Evolutionary conservation across 2,797 vertebrate genomes (phyloP).

Genomic region (Mico argentatus): DNA sequence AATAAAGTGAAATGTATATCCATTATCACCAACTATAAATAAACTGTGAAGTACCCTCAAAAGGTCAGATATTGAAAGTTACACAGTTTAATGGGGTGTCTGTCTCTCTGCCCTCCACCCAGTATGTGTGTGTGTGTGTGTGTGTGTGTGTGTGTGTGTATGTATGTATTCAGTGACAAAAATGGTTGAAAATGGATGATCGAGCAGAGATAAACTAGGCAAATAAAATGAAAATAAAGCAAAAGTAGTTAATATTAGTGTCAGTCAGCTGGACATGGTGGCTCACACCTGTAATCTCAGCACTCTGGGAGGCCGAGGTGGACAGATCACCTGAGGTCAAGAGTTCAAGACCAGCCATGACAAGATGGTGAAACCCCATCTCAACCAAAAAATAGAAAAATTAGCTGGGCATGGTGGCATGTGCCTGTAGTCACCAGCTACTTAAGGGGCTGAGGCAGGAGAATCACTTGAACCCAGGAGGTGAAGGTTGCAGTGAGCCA

Average conservation of each 20-base stretch:
- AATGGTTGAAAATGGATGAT: neutral
- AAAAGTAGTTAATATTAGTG: neutral
- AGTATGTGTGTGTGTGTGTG: too few species aligned
- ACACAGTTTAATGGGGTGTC: neutral
- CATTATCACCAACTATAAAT: neutral
- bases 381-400: neutral
- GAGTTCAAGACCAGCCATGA: neutral
- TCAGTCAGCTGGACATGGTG: rapidly evolving
- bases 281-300: neutral
- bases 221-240: neutral
- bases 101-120: neutral
- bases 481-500: neutral
- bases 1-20: neutral
- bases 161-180: neutral
- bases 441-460: neutral
- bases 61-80: neutral
- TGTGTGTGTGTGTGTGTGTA: neutral
- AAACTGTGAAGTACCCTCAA: neutral
- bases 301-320: neutral
- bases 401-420: neutral
- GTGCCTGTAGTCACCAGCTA: too few species aligned
- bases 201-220: neutral
- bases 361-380: neutral
- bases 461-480: neutral
- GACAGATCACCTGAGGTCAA: neutral